A percentile compares a stretch with the other conserved stretches of the same genome.
These are phyloP conservation scores for Mythimna albipuncta DNA, from an alignment of 2,888 invertebrate species.

Conservation along the genomic window DNA sequence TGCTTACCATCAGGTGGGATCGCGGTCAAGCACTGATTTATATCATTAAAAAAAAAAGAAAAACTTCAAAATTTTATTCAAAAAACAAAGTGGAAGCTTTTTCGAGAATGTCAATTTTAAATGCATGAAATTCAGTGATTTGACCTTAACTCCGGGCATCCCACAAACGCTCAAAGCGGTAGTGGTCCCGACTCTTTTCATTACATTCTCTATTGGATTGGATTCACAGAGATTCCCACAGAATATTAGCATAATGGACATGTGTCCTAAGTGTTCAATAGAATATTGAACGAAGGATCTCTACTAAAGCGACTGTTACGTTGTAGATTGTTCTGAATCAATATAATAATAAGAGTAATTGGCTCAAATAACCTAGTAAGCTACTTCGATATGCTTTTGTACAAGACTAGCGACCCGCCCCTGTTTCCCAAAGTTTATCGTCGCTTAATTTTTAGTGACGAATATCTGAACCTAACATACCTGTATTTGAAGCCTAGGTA, in stretches of 20 bases:
- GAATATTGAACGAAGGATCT: constrained; percentile 28
- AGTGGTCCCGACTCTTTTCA: constrained; percentile 34
- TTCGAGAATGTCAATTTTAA: constrained; percentile 26
- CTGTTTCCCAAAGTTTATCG: too few species aligned
- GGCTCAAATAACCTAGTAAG: not conserved
- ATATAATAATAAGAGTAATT: not conserved
- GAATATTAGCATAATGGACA: constrained; percentile 47
- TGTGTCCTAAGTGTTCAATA: constrained; percentile 29
- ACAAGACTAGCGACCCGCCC: too few species aligned
- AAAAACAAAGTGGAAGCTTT: constrained; percentile 16
- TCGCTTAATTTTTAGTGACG: too few species aligned
- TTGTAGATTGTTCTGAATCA: constrained; percentile 1
- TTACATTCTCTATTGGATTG: constrained; percentile 45
- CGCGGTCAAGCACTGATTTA: too few species aligned
- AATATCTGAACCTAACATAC: too few species aligned
- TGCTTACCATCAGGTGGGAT: too few species aligned
- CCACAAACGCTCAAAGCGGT: constrained; percentile 24
- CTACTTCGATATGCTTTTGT: not conserved
- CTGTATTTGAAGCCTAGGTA: too few species aligned
- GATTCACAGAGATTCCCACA: constrained; percentile 38
- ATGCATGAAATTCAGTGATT: constrained; percentile 45
- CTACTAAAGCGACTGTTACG: not conserved
- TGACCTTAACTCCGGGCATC: constrained; percentile 33
- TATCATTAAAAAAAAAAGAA: too few species aligned
- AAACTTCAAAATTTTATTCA: not conserved